Conservation (phyloP, 2,888 invertebrate species). For the Pachliopta kotzebuea region DNA sequence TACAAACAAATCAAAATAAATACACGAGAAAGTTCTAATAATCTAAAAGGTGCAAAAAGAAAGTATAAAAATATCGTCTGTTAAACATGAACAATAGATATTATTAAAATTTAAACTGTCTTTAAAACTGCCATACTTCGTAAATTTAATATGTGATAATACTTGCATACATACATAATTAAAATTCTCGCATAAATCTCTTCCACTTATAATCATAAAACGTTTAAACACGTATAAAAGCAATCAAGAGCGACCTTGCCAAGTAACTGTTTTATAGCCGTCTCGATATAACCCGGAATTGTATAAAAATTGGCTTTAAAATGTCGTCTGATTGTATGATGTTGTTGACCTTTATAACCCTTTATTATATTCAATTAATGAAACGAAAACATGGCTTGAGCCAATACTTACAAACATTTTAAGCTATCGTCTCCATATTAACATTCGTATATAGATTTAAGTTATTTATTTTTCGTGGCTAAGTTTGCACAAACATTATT, state of each 20-base stretch:
- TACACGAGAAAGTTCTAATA: no score
- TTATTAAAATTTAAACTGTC: background rate
- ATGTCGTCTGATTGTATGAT: constrained; percentile 46
- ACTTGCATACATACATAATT: background rate
- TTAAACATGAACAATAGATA: background rate
- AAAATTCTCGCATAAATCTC: constrained; percentile 9
- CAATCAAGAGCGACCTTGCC: constrained; percentile 51
- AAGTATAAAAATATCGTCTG: background rate
- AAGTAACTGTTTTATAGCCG: constrained; percentile 52
- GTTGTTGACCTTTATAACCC: constrained; percentile 1
- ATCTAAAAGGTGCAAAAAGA: no score
- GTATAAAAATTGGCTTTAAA: constrained; percentile 44
- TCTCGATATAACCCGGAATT: constrained; percentile 49
- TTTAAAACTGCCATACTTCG: background rate
- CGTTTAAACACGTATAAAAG: constrained; percentile 26
- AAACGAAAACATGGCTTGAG: background rate
- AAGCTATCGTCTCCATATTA: background rate
- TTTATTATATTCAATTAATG: background rate
- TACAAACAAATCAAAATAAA: no score
- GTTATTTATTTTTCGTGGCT: background rate
- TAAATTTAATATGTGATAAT: background rate
- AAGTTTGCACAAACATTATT: background rate
- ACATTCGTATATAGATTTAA: background rate
- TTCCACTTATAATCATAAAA: constrained; percentile 19
- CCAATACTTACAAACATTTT: no score